Conservation (phyloP, 2,888 invertebrate genomes). For the Micoletzkya japonica region DNA sequence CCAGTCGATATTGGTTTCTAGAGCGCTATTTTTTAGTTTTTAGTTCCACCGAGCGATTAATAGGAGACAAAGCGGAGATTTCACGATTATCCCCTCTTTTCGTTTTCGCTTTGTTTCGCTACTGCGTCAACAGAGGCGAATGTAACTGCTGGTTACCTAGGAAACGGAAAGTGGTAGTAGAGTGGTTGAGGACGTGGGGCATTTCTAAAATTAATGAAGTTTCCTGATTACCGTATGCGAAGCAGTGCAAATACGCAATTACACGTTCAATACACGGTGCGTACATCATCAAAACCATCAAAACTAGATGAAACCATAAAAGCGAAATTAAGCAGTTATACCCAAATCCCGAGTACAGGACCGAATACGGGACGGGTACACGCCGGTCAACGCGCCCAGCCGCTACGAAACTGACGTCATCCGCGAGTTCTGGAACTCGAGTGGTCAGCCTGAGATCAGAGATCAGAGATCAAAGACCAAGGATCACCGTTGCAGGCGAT, state of each 20-base stretch:
- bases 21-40: not conserved
- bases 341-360: conserved; percentile 43
- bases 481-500: conserved; percentile 45
- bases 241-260: too few relatives aligned
- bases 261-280: not conserved
- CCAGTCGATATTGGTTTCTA: not conserved
- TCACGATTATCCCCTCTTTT: too few relatives aligned
- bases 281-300: not conserved
- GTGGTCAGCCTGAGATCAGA: conserved; percentile 32
- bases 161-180: too few relatives aligned
- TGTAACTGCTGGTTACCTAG: too few relatives aligned
- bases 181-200: too few relatives aligned
- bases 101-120: too few relatives aligned
- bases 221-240: too few relatives aligned
- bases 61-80: too few relatives aligned
- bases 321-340: conserved; percentile 25
- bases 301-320: not conserved
- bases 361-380: conserved; percentile 61
- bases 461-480: not conserved
- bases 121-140: too few relatives aligned
- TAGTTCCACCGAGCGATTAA: not conserved
- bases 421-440: conserved; percentile 47
- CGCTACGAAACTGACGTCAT: conserved; percentile 58
- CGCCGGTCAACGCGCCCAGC: conserved; percentile 61
- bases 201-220: too few relatives aligned